phyloP scores from a whole-genome alignment of 2,113 vertebrate species.

The Dolichallabes microphthalmus region DNA sequence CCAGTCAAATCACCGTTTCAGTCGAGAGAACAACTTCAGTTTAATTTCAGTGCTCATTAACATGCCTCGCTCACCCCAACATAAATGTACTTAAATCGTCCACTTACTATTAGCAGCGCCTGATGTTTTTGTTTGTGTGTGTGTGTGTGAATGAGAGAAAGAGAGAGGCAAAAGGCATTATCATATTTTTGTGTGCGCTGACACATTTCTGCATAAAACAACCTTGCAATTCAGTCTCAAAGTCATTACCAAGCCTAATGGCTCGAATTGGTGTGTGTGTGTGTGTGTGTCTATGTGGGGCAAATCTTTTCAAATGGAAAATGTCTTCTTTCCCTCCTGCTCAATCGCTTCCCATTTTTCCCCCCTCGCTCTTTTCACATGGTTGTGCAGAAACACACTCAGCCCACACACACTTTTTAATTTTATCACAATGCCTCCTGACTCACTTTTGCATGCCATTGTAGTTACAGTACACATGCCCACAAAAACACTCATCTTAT shows the following conservation, averaged over 20 bases:
- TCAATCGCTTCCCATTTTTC: not conserved
- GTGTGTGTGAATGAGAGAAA: not conserved
- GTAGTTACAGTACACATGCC: slow-evolving; percentile 10
- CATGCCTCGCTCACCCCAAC: not conserved
- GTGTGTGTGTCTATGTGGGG: not conserved
- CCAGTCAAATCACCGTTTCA: not conserved
- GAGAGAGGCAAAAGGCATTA: not conserved
- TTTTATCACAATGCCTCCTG: slow-evolving; percentile 44
- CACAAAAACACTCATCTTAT: slow-evolving; percentile 8
- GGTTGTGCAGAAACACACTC: slow-evolving; percentile 15
- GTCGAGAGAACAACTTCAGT: not conserved
- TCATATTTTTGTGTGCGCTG: slow-evolving; percentile 20
- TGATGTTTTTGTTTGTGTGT: not conserved
- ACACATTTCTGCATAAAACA: slow-evolving; percentile 9
- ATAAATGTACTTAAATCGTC: not conserved
- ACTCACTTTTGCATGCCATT: slow-evolving; percentile 12
- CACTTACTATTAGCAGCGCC: not conserved
- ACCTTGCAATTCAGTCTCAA: slow-evolving; percentile 39
- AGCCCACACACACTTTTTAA: slow-evolving; percentile 47
- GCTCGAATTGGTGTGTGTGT: not conserved
- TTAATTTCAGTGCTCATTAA: not conserved
- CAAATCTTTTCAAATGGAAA: slow-evolving; percentile 26
- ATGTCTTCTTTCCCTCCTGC: not conserved
- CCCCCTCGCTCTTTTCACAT: not conserved
- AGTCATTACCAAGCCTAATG: slow-evolving; percentile 43